Conservation (phyloP, 2,888 invertebrate genomes). For the Catocala nupta region DNA sequence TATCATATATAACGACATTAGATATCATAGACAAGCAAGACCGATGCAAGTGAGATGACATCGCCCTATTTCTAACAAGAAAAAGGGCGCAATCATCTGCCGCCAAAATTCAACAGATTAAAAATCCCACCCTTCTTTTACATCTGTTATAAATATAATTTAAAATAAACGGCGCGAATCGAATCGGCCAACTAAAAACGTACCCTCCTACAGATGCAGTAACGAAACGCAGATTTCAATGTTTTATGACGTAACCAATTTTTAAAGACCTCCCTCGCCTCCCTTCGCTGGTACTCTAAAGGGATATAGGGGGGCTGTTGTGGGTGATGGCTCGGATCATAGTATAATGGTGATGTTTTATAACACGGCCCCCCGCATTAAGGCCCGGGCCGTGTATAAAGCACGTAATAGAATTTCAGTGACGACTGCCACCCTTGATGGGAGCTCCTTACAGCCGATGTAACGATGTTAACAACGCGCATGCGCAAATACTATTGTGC, state of each 20-base stretch:
- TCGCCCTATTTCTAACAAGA: not conserved
- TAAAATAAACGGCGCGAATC: slow-evolving; percentile 84
- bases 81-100: slow-evolving; percentile 50
- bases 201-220: slow-evolving; percentile 52
- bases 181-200: slow-evolving; percentile 74
- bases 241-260: slow-evolving; percentile 69
- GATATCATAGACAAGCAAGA: too few relatives aligned
- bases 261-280: slow-evolving; percentile 55
- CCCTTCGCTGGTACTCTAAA: slow-evolving; percentile 53
- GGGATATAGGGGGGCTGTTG: slow-evolving; percentile 56
- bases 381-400: slow-evolving; percentile 82
- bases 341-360: slow-evolving; percentile 78
- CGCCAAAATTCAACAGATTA: slow-evolving; percentile 56
- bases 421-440: slow-evolving; percentile 72
- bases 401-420: slow-evolving; percentile 85
- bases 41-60: too few relatives aligned
- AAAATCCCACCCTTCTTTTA: slow-evolving; percentile 64
- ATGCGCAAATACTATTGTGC: slow-evolving; percentile 64
- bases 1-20: too few relatives aligned
- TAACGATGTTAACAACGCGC: slow-evolving; percentile 82
- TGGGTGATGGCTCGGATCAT: slow-evolving; percentile 68
- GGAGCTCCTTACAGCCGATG: slow-evolving; percentile 72
- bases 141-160: slow-evolving; percentile 81
- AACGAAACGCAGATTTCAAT: slow-evolving; percentile 76
- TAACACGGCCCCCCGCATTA: slow-evolving; percentile 75